phyloP scores from a whole-genome alignment of 1,140 invertebrate species.

The Hyles vespertilio region DNA sequence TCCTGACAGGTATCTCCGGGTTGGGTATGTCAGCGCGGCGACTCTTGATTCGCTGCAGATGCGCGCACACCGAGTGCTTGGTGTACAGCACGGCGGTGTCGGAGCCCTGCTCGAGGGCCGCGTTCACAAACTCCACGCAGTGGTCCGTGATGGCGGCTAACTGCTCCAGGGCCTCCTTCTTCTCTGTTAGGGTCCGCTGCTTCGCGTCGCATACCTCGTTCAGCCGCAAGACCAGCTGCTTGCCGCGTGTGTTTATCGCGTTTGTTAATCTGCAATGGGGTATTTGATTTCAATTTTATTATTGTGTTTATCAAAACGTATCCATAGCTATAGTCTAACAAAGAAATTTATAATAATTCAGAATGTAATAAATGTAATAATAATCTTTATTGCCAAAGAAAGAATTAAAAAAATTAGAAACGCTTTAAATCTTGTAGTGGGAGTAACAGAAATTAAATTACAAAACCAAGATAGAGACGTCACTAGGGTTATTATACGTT shows the following conservation, averaged over 20 bases:
- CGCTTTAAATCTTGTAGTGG: too few relatives aligned
- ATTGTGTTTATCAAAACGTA: too few relatives aligned
- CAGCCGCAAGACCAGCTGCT: slow-evolving; percentile 85
- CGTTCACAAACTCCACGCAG: slow-evolving; percentile 88
- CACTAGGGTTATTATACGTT: too few relatives aligned
- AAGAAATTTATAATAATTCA: too few relatives aligned
- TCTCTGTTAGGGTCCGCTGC: slow-evolving; percentile 88
- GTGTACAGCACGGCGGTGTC: slow-evolving; percentile 90
- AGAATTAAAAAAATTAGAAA: too few relatives aligned
- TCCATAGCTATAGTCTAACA: too few relatives aligned
- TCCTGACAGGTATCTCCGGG: slow-evolving; percentile 88
- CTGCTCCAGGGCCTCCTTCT: slow-evolving; percentile 86
- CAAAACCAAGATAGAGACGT: too few relatives aligned
- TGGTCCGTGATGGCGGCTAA: slow-evolving; percentile 89
- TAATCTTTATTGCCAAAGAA: too few relatives aligned
- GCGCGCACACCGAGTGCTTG: slow-evolving; percentile 85
- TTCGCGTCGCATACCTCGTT: slow-evolving; percentile 90
- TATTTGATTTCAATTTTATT: too few relatives aligned
- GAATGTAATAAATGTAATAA: too few relatives aligned
- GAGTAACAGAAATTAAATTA: too few relatives aligned
- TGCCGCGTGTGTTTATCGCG: slow-evolving; percentile 87
- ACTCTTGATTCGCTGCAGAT: slow-evolving; percentile 87
- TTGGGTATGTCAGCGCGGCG: slow-evolving; percentile 88
- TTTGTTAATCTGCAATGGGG: slow-evolving; percentile 80
- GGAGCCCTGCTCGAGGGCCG: slow-evolving; percentile 85